A percentile compares a stretch with the other conserved stretches of the same genome.
These are phyloP conservation scores for Grammatotria lemairii DNA, from an alignment of 2,113 vertebrate genomes.

Conservation along the genomic window DNA sequence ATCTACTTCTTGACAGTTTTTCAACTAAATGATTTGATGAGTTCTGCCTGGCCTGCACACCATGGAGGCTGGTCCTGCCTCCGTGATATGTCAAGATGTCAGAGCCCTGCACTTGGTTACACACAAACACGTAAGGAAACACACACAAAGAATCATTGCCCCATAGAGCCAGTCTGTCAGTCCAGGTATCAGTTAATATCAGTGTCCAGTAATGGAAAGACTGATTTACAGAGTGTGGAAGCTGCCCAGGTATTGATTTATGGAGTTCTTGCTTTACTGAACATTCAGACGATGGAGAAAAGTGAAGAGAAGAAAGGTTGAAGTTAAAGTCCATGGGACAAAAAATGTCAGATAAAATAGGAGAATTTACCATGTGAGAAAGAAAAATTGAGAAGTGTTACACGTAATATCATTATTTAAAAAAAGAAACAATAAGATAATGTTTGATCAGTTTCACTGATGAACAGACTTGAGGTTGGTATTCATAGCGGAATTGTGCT, in stretches of 20 bases:
- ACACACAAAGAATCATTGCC: not conserved
- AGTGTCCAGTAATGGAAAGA: constrained; percentile 40
- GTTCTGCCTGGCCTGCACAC: not conserved
- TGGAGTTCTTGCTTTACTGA: constrained; percentile 7
- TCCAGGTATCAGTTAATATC: constrained; percentile 44
- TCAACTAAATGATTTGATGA: constrained; percentile 1
- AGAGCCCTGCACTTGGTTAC: not conserved
- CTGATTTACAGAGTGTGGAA: constrained; percentile 22
- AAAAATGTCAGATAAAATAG: not conserved
- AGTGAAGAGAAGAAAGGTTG: not conserved
- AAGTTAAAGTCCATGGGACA: not conserved
- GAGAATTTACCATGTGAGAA: not conserved
- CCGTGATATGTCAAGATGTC: constrained; percentile 26
- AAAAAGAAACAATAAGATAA: not conserved
- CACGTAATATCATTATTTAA: fast-evolving
- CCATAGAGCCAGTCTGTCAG: constrained; percentile 2
- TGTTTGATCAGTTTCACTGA: not conserved
- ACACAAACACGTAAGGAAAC: not conserved
- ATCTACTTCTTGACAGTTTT: constrained; percentile 1
- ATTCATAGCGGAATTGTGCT: not conserved
- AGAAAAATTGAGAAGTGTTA: not conserved
- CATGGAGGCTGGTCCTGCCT: not conserved
- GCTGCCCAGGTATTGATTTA: constrained; percentile 24
- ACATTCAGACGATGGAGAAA: constrained; percentile 1
- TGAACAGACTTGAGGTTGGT: not conserved